Evolutionary conservation across 2,888 invertebrate species (phyloP), one percentile per base, ranked within the genome.

Genomic region (Agonopterix alstromeriana): DNA sequence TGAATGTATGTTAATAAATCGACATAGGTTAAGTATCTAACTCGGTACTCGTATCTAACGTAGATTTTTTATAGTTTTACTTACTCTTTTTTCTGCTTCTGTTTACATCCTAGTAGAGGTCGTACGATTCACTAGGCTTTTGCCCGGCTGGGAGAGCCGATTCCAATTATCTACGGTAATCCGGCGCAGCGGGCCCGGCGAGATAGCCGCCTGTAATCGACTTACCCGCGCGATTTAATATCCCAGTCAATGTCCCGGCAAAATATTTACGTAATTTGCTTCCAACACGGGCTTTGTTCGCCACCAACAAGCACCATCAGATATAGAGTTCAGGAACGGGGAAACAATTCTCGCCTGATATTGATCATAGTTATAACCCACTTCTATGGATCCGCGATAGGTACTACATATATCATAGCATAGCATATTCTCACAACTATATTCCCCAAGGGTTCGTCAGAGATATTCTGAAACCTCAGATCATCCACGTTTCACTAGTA

Each of bases 171-270:
- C 67, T 63, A 55, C 59, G 56, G 65, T 79, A 75, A 80, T 76
- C 74, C 74, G 57, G 67, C 67, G 65, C 72, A 68, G 62, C 65
- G 63, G 64, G 67, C 67, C 66, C 60, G 60, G 60, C 63, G 59
- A 67, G 73, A 72, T 73, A 75, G 72, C 72, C 67, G 63, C 60
- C 67, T 65, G 66, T 76, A 77, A 82, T 76, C 76, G 72, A 79
- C 73, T 82, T 76, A 75, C 67, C 65, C 71, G 65, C 65, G 70
- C 75, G 63, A 78, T 81, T 79, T 80, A 79, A 80, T 81, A 81
- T 75, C 63, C 65, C 63, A 70, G 67, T 74, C 74, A 70, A 73
- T 75, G 78, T 68, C 63, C 70, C 64, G 60, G 63, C 65, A 73
- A 74, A 77, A 78, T 77, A 74, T 80, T 80, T 77, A 73, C 69